A percentile compares a stretch with the other conserved stretches of the same genome.
Evolutionary conservation across 2,888 invertebrate species (phyloP).

Genomic region (Harmothoe impar): DNA sequence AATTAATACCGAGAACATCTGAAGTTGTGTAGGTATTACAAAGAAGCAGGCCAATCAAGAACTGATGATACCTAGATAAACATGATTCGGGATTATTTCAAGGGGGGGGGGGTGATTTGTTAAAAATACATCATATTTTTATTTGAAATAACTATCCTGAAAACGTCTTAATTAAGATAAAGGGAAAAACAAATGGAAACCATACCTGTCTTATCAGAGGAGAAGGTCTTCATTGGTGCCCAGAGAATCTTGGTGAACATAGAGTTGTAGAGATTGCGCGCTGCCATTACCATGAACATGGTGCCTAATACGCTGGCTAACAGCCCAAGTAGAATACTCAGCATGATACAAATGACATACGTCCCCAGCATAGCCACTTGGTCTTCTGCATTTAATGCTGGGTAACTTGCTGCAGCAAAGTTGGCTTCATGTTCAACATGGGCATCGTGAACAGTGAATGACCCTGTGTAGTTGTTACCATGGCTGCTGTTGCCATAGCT

Average conservation of each 20-base stretch:
- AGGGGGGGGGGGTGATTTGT: too few species aligned
- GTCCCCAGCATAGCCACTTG: neutral
- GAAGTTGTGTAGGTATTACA: too few species aligned
- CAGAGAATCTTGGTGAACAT: slow-evolving; percentile 35
- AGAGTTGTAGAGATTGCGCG: neutral
- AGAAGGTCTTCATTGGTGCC: slow-evolving; percentile 40
- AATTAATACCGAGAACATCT: too few species aligned
- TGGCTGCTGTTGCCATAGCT: neutral
- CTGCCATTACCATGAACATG: neutral
- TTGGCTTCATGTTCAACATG: neutral
- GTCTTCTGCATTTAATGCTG: neutral
- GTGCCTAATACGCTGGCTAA: neutral
- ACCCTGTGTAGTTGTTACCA: neutral
- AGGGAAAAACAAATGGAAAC: too few species aligned
- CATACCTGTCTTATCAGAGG: slow-evolving; percentile 41
- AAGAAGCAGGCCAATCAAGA: too few species aligned
- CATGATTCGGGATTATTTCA: too few species aligned
- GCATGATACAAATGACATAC: neutral
- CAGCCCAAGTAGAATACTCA: neutral
- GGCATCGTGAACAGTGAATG: neutral
- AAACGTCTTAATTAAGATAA: too few species aligned
- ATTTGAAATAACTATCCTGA: too few species aligned
- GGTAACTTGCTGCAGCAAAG: neutral
- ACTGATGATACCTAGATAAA: too few species aligned
- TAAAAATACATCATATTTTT: too few species aligned